Base-by-base conservation (phyloP, 2,113 vertebrate species). In the Neotragus moschatus region DNA sequence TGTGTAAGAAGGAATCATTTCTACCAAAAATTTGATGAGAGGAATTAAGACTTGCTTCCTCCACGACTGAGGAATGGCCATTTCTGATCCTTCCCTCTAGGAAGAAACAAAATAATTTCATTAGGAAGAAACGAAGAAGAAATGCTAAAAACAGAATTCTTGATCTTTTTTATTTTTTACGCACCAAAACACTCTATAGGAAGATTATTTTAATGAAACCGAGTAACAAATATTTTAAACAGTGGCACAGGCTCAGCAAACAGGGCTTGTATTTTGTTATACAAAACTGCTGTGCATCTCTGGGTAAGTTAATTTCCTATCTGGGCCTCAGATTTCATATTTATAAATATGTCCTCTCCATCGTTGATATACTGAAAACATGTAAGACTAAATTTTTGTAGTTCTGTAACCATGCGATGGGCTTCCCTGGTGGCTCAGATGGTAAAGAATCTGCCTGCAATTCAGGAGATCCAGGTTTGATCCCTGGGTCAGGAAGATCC, bases 171-270 rank as follows among this genome's bases (percentile, higher is more conserved):
- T 23, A 73, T 73, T 75, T 87, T 73, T 75, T 87, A 13, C 85
- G 28, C 92, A 63, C 70, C 70, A 53, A 96, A 70, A 61, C 84
- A 63, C 97, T 77, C 49, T 89, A 60, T 33, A 96, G 88, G 33
- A 96, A 91, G 70, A 73, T 95, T 53, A 94, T 94, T 94, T 96
- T 89, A 90, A 92, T 93, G 88, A 21, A 91, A 60, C 66, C n/a
- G 66, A 94, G 90, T 86, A 61, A 94, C 91, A 80, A 94, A 86
- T 88, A 92, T 85, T 96, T 90, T 61, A 89, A 95, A 84, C 21
- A 2, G 26, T 10, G 26, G 47, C 53, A 23, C 23, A 93, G 75
- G 30, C 63, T 45, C 45, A 82, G 56, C 56, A 70, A 49, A 30
- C 33, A 56, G n/a, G 9, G 6, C 19, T 89, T 63, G 12, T 28